phyloP scores from a whole-genome alignment of 30 jellyfish, hydroid and myxozoan species.

The Mastigias papua region DNA sequence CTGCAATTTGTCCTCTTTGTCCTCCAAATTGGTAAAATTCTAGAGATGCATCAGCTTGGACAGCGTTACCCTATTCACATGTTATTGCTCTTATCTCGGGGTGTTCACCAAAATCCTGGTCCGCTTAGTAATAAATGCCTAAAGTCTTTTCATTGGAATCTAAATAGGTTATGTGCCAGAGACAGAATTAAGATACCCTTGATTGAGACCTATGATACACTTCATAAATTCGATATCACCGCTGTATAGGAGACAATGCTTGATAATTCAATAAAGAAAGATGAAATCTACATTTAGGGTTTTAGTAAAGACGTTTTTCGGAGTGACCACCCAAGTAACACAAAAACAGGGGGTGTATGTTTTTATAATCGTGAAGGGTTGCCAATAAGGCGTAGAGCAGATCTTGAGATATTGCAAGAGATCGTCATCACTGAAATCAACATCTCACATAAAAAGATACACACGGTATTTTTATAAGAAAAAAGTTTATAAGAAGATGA shows the following conservation, averaged over 20 bases:
- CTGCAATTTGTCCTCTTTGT: too few relatives aligned
- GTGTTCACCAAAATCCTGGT: slow-evolving; percentile 49
- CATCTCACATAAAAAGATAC: slow-evolving; percentile 32
- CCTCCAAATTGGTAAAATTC: too few relatives aligned
- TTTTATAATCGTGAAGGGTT: slow-evolving; percentile 55
- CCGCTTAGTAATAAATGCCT: slow-evolving; percentile 5
- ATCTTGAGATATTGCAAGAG: slow-evolving; percentile 37
- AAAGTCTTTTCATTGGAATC: slow-evolving; percentile 39
- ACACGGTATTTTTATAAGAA: too few relatives aligned
- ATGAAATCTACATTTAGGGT: slow-evolving; percentile 49
- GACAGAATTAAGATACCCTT: slow-evolving; percentile 14
- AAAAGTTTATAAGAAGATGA: too few relatives aligned
- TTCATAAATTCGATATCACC: slow-evolving; percentile 29
- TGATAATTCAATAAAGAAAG: slow-evolving; percentile 23
- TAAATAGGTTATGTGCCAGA: slow-evolving; percentile 20
- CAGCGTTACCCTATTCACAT: slow-evolving; percentile 7
- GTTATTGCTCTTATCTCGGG: slow-evolving; percentile 45
- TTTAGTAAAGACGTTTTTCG: slow-evolving; percentile 52
- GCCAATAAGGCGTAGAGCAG: slow-evolving; percentile 52
- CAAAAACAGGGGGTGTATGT: slow-evolving; percentile 62
- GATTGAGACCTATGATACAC: slow-evolving; percentile 54
- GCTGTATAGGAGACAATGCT: slow-evolving; percentile 48
- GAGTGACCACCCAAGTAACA: slow-evolving; percentile 49
- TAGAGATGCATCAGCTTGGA: too few relatives aligned
- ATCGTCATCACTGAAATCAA: slow-evolving; percentile 39